Base-by-base conservation (phyloP, 1,140 invertebrate genomes). In the Ectropis grisescens region DNA sequence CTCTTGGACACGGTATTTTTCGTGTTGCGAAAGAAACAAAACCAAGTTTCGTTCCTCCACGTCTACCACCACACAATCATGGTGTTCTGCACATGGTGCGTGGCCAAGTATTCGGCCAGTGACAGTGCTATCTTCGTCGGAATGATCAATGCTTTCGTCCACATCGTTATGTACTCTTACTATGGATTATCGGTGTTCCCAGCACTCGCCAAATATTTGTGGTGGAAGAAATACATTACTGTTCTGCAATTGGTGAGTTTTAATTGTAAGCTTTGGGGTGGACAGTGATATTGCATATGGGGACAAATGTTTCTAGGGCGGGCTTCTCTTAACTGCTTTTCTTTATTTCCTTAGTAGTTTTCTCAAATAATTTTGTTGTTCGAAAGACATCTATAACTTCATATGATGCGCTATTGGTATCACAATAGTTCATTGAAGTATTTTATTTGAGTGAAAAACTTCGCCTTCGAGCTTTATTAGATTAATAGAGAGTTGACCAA, bases 141-240 rank as follows among this genome's bases (percentile, higher is more conserved):
- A 2, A 67, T 83, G 12, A 52, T 91, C 10, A 93, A n/a, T n/a
- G n/a, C n/a, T n/a, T n/a, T n/a, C n/a, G n/a, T n/a, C n/a, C n/a
- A n/a, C n/a, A n/a, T n/a, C 2, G 65, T 93, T 13, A 94, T 95
- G 92, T 95, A 96, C 54, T 66, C 82, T 0, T 95, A 95, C 59
- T 96, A 96, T 58, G 85, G 91, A 58, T 71, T 95, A 1, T 84
- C 93, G 0, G 90, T 91, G 0, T 82, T 93, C 13, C 93, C 93
- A 1, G 58, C 85, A 3, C 84, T 93, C 51, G 87, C 91, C 54
- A 91, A 91, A n/a, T n/a, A n/a, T n/a, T n/a, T n/a, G n/a, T n/a
- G n/a, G n/a, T n/a, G n/a, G n/a, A n/a, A n/a, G n/a, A 93, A 88
- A 58, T 90, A 96, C 64, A 85, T 96, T 2, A 96, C 94, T 1